phyloP scores from a whole-genome alignment of 2,888 invertebrate genomes.

The Drosophila yooni region DNA sequence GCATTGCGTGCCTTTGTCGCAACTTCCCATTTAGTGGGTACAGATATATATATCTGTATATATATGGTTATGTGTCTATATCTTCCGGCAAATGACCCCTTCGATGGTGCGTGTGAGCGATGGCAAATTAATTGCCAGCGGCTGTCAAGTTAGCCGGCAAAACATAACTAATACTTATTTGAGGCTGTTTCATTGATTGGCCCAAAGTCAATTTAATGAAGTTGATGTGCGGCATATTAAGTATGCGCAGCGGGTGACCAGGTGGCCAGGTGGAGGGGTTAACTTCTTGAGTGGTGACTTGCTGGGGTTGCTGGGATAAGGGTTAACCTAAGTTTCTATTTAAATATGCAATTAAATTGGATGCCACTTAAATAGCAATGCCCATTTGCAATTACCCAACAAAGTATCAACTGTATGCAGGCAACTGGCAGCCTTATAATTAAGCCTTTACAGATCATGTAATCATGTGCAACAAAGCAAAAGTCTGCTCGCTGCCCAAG shows the following conservation, averaged over 20 bases:
- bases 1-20: constrained; percentile 13
- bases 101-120: constrained; percentile 9
- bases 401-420: constrained; percentile 20
- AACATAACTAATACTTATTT: constrained; percentile 47
- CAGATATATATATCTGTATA: neutral
- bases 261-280: neutral
- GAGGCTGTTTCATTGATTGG: constrained; percentile 54
- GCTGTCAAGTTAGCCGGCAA: constrained; percentile 67
- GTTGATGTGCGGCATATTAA: constrained; percentile 57
- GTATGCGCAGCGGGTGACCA: constrained; percentile 49
- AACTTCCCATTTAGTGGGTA: constrained; percentile 7
- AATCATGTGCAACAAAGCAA: constrained; percentile 22
- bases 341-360: constrained; percentile 74
- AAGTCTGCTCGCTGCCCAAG: constrained; percentile 39
- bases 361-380: constrained; percentile 55
- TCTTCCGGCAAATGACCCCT: constrained; percentile 47
- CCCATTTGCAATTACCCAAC: constrained; percentile 49
- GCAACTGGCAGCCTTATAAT: constrained; percentile 45
- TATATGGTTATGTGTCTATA: neutral
- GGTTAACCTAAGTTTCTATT: constrained; percentile 41
- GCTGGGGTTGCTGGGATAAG: neutral
- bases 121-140: constrained; percentile 49
- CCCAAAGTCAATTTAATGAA: constrained; percentile 46
- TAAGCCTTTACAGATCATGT: constrained; percentile 53
- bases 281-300: neutral